Evolutionary conservation across 2,797 vertebrate species (phyloP).

Genomic region (Phyllotis vaccarum): DNA sequence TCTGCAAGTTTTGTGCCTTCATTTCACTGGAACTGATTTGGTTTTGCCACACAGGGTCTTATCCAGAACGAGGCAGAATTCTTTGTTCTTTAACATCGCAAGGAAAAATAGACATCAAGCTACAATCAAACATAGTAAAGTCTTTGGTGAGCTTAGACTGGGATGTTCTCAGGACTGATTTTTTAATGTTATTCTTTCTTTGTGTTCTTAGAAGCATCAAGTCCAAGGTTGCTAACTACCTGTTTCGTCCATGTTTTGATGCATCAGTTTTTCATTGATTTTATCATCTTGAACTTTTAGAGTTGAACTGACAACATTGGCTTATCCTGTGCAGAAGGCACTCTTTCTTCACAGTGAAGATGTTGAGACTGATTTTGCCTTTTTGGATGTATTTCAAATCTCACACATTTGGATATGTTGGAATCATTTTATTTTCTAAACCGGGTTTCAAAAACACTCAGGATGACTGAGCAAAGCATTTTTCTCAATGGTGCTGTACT

Average conservation of each 20-base stretch:
- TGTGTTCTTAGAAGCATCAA: not conserved
- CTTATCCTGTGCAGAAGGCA: constrained; percentile 45
- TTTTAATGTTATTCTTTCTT: constrained; percentile 42
- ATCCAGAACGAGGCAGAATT: no score
- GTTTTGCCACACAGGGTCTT: not conserved
- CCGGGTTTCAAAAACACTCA: constrained; percentile 54
- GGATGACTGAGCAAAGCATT: constrained; percentile 76
- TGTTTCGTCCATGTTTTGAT: not conserved
- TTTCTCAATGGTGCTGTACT: constrained; percentile 72
- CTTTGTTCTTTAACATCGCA: not conserved
- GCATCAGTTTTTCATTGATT: not conserved
- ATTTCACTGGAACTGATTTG: constrained; percentile 17
- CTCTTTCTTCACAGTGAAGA: constrained; percentile 61
- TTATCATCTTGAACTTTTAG: constrained; percentile 32
- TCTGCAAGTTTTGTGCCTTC: not conserved
- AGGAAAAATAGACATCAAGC: not conserved
- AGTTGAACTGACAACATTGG: constrained; percentile 36
- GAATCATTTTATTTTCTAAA: constrained; percentile 69
- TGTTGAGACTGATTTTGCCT: constrained; percentile 68
- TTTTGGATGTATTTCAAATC: constrained; percentile 58
- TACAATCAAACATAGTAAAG: not conserved
- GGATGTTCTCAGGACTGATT: not conserved
- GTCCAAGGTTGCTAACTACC: constrained; percentile 21
- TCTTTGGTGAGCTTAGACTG: not conserved
- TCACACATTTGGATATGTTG: constrained; percentile 62